Evolutionary conservation across 2,888 invertebrate genomes (phyloP).

Genomic region (Andrena camellia): DNA sequence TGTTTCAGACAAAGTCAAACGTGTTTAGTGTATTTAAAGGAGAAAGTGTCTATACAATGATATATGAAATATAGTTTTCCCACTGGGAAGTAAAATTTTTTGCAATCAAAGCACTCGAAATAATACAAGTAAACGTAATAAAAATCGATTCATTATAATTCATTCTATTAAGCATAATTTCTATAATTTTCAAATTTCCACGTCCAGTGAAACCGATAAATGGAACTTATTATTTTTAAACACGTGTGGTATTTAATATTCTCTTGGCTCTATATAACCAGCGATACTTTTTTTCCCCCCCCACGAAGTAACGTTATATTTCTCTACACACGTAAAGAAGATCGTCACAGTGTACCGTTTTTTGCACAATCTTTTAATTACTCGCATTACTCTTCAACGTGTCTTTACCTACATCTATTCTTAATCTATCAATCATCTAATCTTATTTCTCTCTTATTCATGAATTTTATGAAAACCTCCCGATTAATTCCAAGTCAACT

Average conservation of each 20-base stretch:
- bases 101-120: neutral
- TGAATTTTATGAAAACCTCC: conserved; percentile 1
- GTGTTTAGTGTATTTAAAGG: neutral
- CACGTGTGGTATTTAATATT: neutral
- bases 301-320: neutral
- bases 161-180: neutral
- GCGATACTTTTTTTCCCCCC: neutral
- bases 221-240: neutral
- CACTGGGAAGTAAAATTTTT: neutral
- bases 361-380: conserved; percentile 12
- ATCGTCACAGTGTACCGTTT: neutral
- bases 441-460: conserved; percentile 4
- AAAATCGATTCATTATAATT: neutral
- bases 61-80: neutral
- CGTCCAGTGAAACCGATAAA: neutral
- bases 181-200: neutral
- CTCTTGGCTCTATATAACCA: neutral
- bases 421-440: conserved; percentile 17
- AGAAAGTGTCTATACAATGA: neutral
- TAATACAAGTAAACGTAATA: neutral
- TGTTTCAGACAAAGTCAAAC: neutral
- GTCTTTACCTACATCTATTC: conserved; percentile 5
- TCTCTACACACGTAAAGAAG: neutral
- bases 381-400: conserved; percentile 42
- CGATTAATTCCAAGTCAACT: conserved; percentile 5